Base-by-base conservation (phyloP, 2,797 vertebrate genomes). In the Rousettus madagascariensis region DNA sequence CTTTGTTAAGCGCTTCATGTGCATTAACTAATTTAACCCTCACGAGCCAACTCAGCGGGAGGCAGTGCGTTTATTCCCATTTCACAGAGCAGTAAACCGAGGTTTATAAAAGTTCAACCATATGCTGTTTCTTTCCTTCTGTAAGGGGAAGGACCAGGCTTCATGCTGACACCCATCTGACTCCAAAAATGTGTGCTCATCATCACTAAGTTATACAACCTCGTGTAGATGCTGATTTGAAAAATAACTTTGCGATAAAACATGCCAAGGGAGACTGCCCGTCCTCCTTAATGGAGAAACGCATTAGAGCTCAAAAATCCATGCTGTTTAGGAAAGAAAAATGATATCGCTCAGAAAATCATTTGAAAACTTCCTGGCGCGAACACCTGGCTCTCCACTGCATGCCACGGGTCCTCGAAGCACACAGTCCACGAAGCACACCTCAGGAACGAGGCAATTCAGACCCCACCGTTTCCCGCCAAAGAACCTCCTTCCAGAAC, bases 321-420 rank as follows among this genome's bases (percentile, higher is more conserved):
- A 69, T 65, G 89, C 93, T 61, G 46, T 89, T 96, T 86, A 96
- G 87, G 41, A 41, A 94, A 95, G 93, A 95, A 96, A 97, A 97
- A 96, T 46, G 84, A 49, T 22, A 55, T 16, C 4, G 1, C 88
- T 96, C 78, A 10, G 75, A 88, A 95, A 96, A 87, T 90, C 66
- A 66, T 65, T 96, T 91, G 38, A 86, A 96, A 90, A 82, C 80
- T 68, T 94, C 68, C 91, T 51, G 43, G 87, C 12, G 5, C 15
- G 6, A 6, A 24, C 0, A 5, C 51, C 33, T 3, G 13, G 68
- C 86, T 86, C 8, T 0, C 68, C 83, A 0, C 1, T 41, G 55
- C n/a, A 7, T 9, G 51, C 86, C 59, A 1, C 1, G 1, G 43
- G 43, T 11, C 26, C 82, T 10, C 0, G 0, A 15, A 49, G 68